These are phyloP conservation scores for Drosophila mercatorum DNA, from an alignment of 2,888 invertebrate genomes.

Conservation along the genomic window DNA sequence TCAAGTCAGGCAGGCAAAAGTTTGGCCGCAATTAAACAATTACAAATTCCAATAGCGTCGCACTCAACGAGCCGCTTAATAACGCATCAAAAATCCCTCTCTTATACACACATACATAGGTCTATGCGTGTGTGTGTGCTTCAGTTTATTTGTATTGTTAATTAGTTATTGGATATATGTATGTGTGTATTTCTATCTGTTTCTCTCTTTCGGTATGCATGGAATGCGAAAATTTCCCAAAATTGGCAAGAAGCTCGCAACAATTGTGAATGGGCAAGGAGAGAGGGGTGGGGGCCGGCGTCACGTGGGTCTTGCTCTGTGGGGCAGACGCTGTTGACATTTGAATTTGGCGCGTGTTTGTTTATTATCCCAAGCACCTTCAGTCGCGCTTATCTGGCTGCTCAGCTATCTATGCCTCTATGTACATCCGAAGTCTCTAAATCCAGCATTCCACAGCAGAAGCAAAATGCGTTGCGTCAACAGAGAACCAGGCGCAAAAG, in stretches of 20 bases:
- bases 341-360: conserved; percentile 67
- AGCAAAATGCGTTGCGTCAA: conserved; percentile 53
- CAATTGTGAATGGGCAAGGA: not conserved
- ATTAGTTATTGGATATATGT: conserved; percentile 65
- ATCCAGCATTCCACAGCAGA: conserved; percentile 65
- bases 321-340: conserved; percentile 64
- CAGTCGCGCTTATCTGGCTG: conserved; percentile 47
- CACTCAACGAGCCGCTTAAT: conserved; percentile 65
- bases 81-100: conserved; percentile 68
- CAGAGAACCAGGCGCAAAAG: conserved; percentile 58
- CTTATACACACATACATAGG: conserved; percentile 5
- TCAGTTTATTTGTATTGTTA: conserved; percentile 61
- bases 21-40: conserved; percentile 75
- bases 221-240: conserved; percentile 67
- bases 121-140: conserved; percentile 5
- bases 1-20: conserved; percentile 56
- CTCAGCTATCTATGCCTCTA: conserved; percentile 7
- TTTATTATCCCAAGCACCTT: conserved; percentile 59
- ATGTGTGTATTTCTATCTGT: conserved; percentile 20
- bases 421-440: conserved; percentile 42
- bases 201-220: conserved; percentile 47
- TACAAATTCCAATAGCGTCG: conserved; percentile 71
- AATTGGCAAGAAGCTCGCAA: conserved; percentile 38
- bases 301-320: conserved; percentile 21
- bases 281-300: not conserved